Evolutionary conservation across 2,113 vertebrate species (phyloP), one percentile per base, ranked within the genome.

Genomic region (Apeltes quadracus): DNA sequence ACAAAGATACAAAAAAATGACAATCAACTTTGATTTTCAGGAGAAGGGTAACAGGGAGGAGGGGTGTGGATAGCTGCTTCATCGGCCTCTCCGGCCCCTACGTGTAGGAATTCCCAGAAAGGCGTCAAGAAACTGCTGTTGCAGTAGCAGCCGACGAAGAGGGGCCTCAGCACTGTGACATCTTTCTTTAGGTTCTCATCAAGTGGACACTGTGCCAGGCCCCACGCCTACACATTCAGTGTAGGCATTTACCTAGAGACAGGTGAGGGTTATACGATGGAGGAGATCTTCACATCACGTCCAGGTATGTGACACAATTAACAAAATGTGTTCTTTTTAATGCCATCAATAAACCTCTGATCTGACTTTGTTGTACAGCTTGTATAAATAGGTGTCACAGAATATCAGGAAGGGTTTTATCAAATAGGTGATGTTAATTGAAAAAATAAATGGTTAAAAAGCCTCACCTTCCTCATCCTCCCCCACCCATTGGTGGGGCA

Each of bases 401-500:
- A 1, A 61, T 38, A 59, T 38, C 5, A 61, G 53, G 16, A 32
- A 57, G 32, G 7, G 1, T 1, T 61, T 66, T 34, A 58, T 61
- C 6, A 0, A 0, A 46, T 8, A 14, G 22, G 18, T 41, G 38
- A 48, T 27, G 8, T 14, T 39, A 7, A 43, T 50, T 29, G 29
- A 56, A 0, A 63, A 32, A 46, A 18, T 2, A 61, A 41, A 29
- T 7, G 12, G 61, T n/a, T n/a, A 41, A 22, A 29, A 4, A 38
- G 44, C 2, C 56, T 93, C 89, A 98, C 97, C 97, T 96, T 98
- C 97, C 97, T 99, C 97, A 99, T 97, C 97, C 97, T 83, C 97
- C 95, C 79, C 96, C 97, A 53, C 95, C 96, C 97, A 98, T 97
- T 39, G 98, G 98, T 78, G 98, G 97, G 71, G 98, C 92, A 69